Conservation (phyloP, 30 jellyfish, hydroid and myxozoan genomes). For the Turritopsis dohrnii region DNA sequence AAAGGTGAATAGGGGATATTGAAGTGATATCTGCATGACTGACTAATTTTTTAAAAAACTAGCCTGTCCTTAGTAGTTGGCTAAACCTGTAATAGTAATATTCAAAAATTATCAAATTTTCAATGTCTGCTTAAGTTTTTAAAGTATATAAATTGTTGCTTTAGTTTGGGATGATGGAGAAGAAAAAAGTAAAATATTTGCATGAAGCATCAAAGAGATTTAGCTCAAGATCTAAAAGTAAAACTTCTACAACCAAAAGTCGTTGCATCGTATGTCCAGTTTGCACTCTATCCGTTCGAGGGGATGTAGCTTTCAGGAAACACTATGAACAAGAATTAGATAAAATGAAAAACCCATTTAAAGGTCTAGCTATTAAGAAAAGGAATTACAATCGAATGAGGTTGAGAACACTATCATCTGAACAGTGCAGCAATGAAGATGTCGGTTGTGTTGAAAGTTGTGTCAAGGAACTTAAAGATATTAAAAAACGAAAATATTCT, state of each 20-base stretch:
- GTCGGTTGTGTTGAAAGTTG: neutral
- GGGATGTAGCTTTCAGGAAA: slow-evolving; percentile 5
- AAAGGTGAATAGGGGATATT: too few relatives aligned
- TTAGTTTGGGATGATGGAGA: neutral
- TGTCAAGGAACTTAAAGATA: slow-evolving; percentile 1
- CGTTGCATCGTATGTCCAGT: slow-evolving; percentile 26
- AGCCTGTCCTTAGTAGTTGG: too few relatives aligned
- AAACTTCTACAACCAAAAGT: neutral
- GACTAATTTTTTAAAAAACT: too few relatives aligned
- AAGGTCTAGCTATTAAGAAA: neutral
- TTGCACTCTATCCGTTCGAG: slow-evolving; percentile 30
- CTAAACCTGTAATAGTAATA: too few relatives aligned
- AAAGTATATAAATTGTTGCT: neutral
- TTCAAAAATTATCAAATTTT: too few relatives aligned
- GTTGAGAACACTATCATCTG: neutral
- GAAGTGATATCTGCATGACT: too few relatives aligned
- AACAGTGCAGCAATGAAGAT: neutral
- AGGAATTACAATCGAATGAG: neutral
- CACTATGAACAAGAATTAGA: slow-evolving; percentile 19
- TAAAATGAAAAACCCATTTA: neutral
- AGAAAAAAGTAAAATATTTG: neutral
- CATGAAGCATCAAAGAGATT: neutral
- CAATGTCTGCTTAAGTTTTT: neutral
- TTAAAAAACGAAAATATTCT: slow-evolving; percentile 20
- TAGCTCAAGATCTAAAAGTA: neutral